phyloP scores from a whole-genome alignment of 2,888 invertebrate genomes.

The Latrodectus elegans region DNA sequence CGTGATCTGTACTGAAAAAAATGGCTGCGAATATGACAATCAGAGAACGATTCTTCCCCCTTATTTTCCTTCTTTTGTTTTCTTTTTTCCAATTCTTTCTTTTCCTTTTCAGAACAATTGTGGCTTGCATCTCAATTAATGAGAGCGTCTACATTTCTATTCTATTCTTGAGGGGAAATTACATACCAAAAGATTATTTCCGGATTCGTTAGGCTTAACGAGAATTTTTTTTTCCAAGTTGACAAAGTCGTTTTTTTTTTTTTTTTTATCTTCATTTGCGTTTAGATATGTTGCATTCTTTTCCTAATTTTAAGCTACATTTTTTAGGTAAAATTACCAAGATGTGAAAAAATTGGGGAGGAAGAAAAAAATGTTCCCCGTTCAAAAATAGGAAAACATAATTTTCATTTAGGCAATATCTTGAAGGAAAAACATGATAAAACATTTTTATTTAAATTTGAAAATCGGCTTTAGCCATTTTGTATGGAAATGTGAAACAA shows the following conservation, averaged over 20 bases:
- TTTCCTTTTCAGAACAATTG: too few species aligned
- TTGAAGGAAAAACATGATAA: too few species aligned
- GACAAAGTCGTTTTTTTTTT: background rate
- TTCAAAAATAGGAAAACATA: too few species aligned
- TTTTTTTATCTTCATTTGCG: background rate
- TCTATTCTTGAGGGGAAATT: constrained; percentile 10
- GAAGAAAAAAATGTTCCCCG: too few species aligned
- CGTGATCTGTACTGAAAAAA: constrained; percentile 36
- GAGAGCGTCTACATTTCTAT: constrained; percentile 24
- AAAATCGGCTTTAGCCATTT: too few species aligned
- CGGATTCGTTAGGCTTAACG: constrained; percentile 10
- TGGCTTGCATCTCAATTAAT: constrained; percentile 27
- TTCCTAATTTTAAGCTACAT: background rate
- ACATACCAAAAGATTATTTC: constrained; percentile 26
- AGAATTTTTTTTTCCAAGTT: background rate
- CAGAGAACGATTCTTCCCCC: constrained; percentile 1
- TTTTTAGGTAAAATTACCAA: too few species aligned
- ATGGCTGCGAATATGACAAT: constrained; percentile 18
- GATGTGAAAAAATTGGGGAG: too few species aligned
- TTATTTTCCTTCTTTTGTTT: background rate
- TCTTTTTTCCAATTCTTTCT: background rate
- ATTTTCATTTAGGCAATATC: too few species aligned
- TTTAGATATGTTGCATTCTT: background rate
- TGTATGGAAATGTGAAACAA: too few species aligned
- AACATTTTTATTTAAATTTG: too few species aligned